phyloP scores from a whole-genome alignment of 2,888 invertebrate species.

The Masnerella sp. region DNA sequence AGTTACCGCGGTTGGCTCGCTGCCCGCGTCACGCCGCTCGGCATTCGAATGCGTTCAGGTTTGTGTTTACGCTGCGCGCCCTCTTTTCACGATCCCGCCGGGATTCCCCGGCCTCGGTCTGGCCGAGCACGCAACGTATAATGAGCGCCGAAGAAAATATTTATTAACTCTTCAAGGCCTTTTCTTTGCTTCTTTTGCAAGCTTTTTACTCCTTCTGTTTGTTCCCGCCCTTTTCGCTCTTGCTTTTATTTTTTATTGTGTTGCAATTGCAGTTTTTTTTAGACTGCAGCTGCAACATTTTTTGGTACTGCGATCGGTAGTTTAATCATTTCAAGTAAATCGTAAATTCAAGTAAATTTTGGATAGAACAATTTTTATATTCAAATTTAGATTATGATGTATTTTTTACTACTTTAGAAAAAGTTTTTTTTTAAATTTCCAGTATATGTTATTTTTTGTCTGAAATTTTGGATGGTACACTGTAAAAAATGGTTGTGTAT shows the following conservation, averaged over 20 bases:
- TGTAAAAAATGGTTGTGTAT: no score
- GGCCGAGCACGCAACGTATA: conserved; percentile 48
- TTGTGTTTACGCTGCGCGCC: conserved; percentile 67
- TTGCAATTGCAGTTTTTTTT: conserved; percentile 16
- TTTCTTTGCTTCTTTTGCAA: conserved; percentile 34
- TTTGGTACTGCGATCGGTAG: not conserved
- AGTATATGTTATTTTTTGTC: no score
- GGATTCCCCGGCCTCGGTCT: conserved; percentile 40
- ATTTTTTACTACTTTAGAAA: no score
- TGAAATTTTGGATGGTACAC: no score
- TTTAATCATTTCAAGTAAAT: no score
- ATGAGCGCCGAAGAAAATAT: conserved; percentile 56
- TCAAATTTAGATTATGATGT: no score
- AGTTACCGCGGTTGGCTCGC: conserved; percentile 67
- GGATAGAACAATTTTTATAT: not conserved
- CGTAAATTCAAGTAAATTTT: no score
- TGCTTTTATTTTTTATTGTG: conserved; percentile 25
- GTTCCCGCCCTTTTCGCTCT: conserved; percentile 22
- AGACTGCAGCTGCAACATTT: no score
- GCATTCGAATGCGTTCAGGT: conserved; percentile 68
- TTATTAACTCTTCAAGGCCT: conserved; percentile 51
- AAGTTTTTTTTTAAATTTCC: no score
- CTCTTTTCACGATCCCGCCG: conserved; percentile 43
- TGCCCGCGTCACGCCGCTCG: conserved; percentile 68
- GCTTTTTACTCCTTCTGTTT: conserved; percentile 29